Base-by-base conservation (phyloP, 2,113 vertebrate species). In the Pseudopodoces humilis region DNA sequence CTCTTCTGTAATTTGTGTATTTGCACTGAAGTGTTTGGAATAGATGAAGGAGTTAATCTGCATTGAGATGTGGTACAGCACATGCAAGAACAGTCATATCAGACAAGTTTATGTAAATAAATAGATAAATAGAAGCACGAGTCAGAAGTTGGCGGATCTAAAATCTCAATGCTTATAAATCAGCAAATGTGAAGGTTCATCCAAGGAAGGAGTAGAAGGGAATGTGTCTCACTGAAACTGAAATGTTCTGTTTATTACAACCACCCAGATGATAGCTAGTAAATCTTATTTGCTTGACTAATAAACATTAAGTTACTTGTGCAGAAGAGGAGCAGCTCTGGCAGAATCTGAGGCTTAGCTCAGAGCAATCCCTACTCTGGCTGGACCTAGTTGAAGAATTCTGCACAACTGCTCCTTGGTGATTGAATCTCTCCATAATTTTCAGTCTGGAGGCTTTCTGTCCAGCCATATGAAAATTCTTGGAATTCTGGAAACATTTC, bases 71-170 rank as follows among this genome's bases (percentile, higher is more conserved):
- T 55, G 50, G 70, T 80, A 47, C 74, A 85, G 23, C 21, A 44
- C 79, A 65, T 65, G 39, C 30, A 86, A 80, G 52, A 92, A 33
- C 14, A 41, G 47, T 46, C 59, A 7, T 49, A 67, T 49, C 39
- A 95, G 71, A 49, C 59, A 49, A 68, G 39, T n/a, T 59, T 86
- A 88, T 59, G 52, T 80, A 93, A 92, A 83, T 64, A 92, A 76
- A 84, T 47, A 87, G 89, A 63, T 80, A 85, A 90, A 80, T 44
- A 93, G 79, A 81, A 77, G 46, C 18, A 80, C 47, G 58, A 71
- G 67, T 78, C 35, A 90, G 64, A 86, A 88, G 43, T 3, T 88
- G 80, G 55, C 43, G 80, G 71, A 37, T 77, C 39, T 83, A 83
- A 72, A 95, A 85, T 77, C 63, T 50, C 21, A 4, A 5, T n/a